Evolutionary conservation across 35 echinoderm and acorn worm species (phyloP).

Genomic region (Chiridota heheva): DNA sequence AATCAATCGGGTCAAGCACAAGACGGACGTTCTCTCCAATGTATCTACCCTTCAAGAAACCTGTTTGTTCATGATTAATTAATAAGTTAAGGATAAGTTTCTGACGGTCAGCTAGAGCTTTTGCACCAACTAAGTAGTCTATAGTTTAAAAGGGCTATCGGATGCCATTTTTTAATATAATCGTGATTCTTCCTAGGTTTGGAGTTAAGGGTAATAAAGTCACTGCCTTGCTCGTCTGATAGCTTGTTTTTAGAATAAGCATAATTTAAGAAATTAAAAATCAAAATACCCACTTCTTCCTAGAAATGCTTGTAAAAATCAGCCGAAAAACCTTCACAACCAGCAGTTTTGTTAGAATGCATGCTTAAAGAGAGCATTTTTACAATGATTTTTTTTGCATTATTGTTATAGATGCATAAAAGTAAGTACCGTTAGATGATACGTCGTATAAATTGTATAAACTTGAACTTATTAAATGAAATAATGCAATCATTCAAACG

Average conservation of each 20-base stretch:
- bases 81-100: conserved; percentile 14
- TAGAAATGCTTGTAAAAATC: conserved; percentile 33
- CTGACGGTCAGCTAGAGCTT: conserved; percentile 1
- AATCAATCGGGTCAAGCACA: not conserved
- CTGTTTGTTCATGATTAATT: not conserved
- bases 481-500: too few relatives aligned
- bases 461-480: too few relatives aligned
- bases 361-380: too few relatives aligned
- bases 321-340: conserved; percentile 8
- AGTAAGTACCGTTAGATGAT: too few relatives aligned
- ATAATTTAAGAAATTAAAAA: conserved; percentile 10
- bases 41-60: conserved; percentile 26
- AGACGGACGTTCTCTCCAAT: conserved; percentile 39
- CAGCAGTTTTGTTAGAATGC: conserved; percentile 1
- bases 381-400: too few relatives aligned
- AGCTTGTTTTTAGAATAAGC: not conserved
- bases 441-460: too few relatives aligned
- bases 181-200: conserved; percentile 14
- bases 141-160: conserved; percentile 20
- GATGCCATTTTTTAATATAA: not conserved
- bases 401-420: too few relatives aligned
- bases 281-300: not conserved
- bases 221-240: not conserved
- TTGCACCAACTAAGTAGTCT: conserved; percentile 40
- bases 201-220: conserved; percentile 1